Base-by-base conservation (phyloP, 2,888 invertebrate species). In the Agonum fuliginosum region DNA sequence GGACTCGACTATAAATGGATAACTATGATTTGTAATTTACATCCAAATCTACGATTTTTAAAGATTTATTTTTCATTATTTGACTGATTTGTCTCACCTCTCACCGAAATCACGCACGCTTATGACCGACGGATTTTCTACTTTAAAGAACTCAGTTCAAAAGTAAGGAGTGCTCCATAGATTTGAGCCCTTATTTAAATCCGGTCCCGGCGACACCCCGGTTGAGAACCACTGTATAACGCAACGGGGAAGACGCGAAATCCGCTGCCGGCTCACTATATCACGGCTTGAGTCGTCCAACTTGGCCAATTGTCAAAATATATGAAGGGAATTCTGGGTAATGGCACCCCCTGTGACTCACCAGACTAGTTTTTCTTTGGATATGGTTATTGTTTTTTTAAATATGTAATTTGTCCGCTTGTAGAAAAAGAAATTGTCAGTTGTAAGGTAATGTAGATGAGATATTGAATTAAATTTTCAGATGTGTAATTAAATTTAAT, bases 301-400 rank as follows among this genome's bases (percentile, higher is more conserved):
- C 46, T 70, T 70, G 70, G 70, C 70, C 70, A 70, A 70, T 70
- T 70, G 70, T 70, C 43, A 70, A 70, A 70, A 70, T 24, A 70
- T 70, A 70, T 46, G 70, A 27, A 17, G 1, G 24, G 27, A 22
- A 70, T 37, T 41, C 12, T 12, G 10, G 70, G 12, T 46, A 24
- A 46, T 48, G 27, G 46, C 70, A 46, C 46, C 27, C 46, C 43
- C 70, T 10, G 10, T 14, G 70, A 27, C 70, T 22, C 14, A 54
- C 34, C 46, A 70, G 70, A 70, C 70, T 46, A 27, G 20, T 65
- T 65, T 65, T 65, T 67, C 65, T 8, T 22, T 12, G n/a, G 20
- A 67, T 67, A 67, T 19, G 12, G 46, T 70, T 41, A 46, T 70
- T 70, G 46, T 43, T 67, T 41, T 67, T 67, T 67, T 67, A 67